Evolutionary conservation across 2,113 vertebrate genomes (phyloP), one percentile per base, ranked within the genome.

Genomic region (Agelaius tricolor): DNA sequence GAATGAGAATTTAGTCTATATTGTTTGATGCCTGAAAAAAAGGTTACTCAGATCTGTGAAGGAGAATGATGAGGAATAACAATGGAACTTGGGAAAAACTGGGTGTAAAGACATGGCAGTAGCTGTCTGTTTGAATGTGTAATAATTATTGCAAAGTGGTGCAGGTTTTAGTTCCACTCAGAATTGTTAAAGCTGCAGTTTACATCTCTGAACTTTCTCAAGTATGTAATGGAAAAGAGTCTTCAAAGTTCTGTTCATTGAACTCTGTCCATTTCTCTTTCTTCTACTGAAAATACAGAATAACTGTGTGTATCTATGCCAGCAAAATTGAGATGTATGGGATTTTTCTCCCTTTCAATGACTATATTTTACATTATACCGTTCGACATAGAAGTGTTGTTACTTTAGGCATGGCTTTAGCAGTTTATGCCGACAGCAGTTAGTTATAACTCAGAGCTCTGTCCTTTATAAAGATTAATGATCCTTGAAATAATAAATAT

Each of bases 401-500:
- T 92, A 71, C 87, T 89, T 84, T 51, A 92, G 59, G 52, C 37
- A 37, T 39, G 51, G 23, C 67, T 79, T 90, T 78, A 80, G 65
- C 43, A 87, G 55, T 84, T 88, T 80, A 47, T 37, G 52, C 83
- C 89, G 92, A 63, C 61, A 93, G 69, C 49, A 87, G 76, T 75
- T 82, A 39, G 43, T 51, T 90, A 18, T 76, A 93, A 75, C 49
- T 61, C 37, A 15, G 46, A 84, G 19, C 15, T 84, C 80, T 68
- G 68, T 90, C 69, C 52, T 81, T 95, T 71, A 52, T 28, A 63
- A 81, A 80, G 91, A 93, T 72, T 77, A 92, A 72, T 63, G 66
- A 73, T 84, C 61, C 76, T 93, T 75, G 69, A 90, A 93, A 89
- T 95, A 89, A 81, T 88, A 84, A 89, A 89, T 87, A 63, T 44